These are phyloP conservation scores for Ailurus styani DNA, from an alignment of 2,113 vertebrate species.

Conservation along the genomic window DNA sequence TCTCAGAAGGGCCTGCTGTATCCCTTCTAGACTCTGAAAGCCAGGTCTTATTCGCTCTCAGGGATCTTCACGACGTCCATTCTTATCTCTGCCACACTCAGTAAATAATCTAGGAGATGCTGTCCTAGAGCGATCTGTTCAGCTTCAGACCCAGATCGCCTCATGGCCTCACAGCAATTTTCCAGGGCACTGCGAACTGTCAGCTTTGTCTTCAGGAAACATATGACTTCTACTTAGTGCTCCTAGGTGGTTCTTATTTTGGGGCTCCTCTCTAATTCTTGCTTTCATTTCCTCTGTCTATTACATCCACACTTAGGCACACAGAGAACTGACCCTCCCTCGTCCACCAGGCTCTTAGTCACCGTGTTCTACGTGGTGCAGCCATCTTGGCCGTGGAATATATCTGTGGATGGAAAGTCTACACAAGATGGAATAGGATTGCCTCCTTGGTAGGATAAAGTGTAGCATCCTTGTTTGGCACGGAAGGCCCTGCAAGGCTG, in stretches of 20 bases:
- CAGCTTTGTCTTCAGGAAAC: background rate
- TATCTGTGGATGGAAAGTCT: background rate
- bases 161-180: background rate
- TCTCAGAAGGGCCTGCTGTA: background rate
- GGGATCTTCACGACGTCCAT: background rate
- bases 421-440: background rate
- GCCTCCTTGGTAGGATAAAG: background rate
- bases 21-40: background rate
- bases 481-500: background rate
- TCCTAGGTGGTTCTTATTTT: background rate
- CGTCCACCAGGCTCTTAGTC: background rate
- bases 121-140: background rate
- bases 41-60: background rate
- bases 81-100: background rate
- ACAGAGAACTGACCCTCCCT: background rate
- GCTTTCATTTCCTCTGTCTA: background rate
- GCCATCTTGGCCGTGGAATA: background rate
- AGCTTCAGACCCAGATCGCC: background rate
- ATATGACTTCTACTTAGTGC: background rate
- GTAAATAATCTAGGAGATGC: background rate
- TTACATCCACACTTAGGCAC: background rate
- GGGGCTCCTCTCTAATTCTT: background rate
- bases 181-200: background rate
- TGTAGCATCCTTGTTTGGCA: background rate
- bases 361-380: background rate